Base-by-base conservation (phyloP, 2,797 vertebrate species). In the Chelonia mydas region DNA sequence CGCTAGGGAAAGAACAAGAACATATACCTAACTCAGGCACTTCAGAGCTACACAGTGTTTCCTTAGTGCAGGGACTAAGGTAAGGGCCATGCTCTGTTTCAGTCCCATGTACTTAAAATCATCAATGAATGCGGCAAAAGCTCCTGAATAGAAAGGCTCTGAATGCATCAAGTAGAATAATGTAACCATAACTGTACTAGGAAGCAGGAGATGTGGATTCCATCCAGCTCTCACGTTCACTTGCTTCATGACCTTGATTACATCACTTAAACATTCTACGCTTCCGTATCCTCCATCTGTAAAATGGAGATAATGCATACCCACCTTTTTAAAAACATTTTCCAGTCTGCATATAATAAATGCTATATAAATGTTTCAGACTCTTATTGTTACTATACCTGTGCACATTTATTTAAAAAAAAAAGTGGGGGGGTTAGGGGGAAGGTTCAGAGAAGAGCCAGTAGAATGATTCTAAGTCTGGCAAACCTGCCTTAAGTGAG, bases 181-280 rank as follows among this genome's bases (percentile, higher is more conserved):
- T 0, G 0, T n/a, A 45, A 9, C 25, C 45, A 5, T 50, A 50
- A 11, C 45, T 3, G 0, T 41, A 41, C 23, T 7, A 0, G 11
- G 17, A 53, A 16, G 5, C 23, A 55, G 28, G 11, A 7, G 49
- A 28, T 3, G 54, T 37, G 61, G 33, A 2, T 11, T 51, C 51
- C 51, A 9, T 54, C 55, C 19, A 68, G 65, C 81, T 77, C n/a
- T 45, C 27, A 45, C 28, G 16, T 16, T 65, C 65, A 23, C 33
- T 81, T 93, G 28, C 49, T 0, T 2, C 11, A 3, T 37, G 54
- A 55, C 55, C 31, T 33, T 50, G 31, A 5, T 57, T 78, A 57
- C 27, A 51, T 51, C 16, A 74, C 12, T 28, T 25, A 3, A 13
- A 16, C 59, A 19, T 33, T n/a, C 12, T 83, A 16, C 11, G 3